Conservation (phyloP, 30 jellyfish, hydroid and myxozoan genomes). For the Catostylus mosaicus region DNA sequence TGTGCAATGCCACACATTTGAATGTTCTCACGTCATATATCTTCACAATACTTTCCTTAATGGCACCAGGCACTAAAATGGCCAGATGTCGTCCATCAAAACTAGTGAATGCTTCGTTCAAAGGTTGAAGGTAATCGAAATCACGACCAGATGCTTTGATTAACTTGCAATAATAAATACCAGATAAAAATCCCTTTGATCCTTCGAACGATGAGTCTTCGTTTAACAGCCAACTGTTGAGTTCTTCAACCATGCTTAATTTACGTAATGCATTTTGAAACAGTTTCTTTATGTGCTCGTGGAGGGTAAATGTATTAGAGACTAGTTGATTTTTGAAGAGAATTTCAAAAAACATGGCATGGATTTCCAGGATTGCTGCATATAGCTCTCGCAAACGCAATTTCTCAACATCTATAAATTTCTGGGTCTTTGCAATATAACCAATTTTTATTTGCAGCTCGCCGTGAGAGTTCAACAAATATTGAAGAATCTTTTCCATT, state of each 20-base stretch:
- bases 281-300: conserved; percentile 31
- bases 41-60: conserved; percentile 37
- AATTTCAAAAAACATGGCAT: conserved; percentile 46
- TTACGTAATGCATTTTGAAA: conserved; percentile 16
- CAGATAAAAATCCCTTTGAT: conserved; percentile 46
- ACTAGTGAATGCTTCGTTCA: conserved; percentile 15
- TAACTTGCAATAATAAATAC: conserved; percentile 16
- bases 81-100: conserved; percentile 43
- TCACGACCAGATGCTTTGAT: conserved; percentile 27
- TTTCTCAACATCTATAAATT: conserved; percentile 61
- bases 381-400: conserved; percentile 27
- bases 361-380: conserved; percentile 27
- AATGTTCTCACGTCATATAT: conserved; percentile 21
- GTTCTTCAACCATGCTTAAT: conserved; percentile 40
- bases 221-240: conserved; percentile 45
- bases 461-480: neutral
- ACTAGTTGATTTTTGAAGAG: conserved; percentile 20
- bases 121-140: conserved; percentile 14
- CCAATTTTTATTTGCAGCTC: conserved; percentile 37
- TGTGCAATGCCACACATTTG: neutral
- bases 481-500: conserved; percentile 30
- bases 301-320: conserved; percentile 1
- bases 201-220: neutral
- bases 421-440: conserved; percentile 39
- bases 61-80: conserved; percentile 1